A percentile compares a stretch with the other conserved stretches of the same genome.
Evolutionary conservation across 2,113 vertebrate species (phyloP).

Genomic region (Syngnathus typhle): DNA sequence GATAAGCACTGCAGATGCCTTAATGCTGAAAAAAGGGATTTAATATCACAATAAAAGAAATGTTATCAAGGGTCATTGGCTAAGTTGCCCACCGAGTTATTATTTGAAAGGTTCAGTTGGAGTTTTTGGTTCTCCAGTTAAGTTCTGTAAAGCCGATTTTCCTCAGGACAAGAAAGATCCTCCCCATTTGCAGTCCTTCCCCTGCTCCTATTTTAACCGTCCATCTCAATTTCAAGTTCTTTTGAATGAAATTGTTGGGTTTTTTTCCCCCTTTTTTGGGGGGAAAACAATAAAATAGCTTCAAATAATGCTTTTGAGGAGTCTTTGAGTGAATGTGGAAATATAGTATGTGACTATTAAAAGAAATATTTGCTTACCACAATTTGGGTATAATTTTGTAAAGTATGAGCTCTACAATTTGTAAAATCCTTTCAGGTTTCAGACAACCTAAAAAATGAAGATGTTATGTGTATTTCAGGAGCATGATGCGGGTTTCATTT

Average conservation of each 20-base stretch:
- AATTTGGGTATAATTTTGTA: neutral
- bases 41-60: neutral
- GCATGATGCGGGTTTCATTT: neutral
- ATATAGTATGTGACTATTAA: conserved; percentile 58
- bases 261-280: conserved; percentile 50
- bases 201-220: conserved; percentile 44
- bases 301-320: too few relatives aligned
- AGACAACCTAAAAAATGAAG: too few relatives aligned
- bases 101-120: neutral
- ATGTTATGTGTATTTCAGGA: neutral
- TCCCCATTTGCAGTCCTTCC: conserved; percentile 4
- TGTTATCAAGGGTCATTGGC: neutral
- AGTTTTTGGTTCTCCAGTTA: neutral
- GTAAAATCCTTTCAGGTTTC: neutral
- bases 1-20: conserved; percentile 9
- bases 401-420: conserved; percentile 1
- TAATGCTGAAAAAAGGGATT: conserved; percentile 3
- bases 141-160: conserved; percentile 31
- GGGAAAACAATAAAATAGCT: conserved; percentile 65
- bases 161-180: neutral
- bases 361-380: conserved; percentile 52
- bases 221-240: conserved; percentile 43
- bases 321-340: conserved; percentile 12
- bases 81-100: neutral
- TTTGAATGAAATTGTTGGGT: conserved; percentile 51